Base-by-base conservation (phyloP, 2,888 invertebrate genomes). In the Magallana nippona region DNA sequence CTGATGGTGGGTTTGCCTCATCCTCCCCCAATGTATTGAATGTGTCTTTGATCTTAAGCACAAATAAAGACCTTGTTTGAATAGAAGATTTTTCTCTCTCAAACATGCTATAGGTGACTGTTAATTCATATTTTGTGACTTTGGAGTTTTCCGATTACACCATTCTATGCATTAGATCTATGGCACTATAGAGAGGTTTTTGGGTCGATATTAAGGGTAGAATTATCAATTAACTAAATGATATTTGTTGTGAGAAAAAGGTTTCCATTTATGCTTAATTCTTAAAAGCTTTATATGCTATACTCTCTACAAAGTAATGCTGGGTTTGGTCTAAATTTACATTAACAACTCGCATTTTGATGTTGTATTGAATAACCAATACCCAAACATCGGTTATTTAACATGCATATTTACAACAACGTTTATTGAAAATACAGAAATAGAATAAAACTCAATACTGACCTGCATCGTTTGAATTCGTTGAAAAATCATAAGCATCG, bases 381-480 rank as follows among this genome's bases (percentile, higher is more conserved):
- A 10, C 71, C 15, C 10, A 71, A 71, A 71, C 32, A 71, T 71
- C 13, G 32, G 22, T 27, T 32, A 32, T 71, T 71, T 11, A 27
- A 27, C 71, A 71, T 71, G 71, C 71, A 71, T 71, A 71, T 71
- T 71, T 71, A 27, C 71, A 71, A 32, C 19, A 71, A 71, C 71
- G 22, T 71, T 71, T 27, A 27, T 27, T 71, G 71, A 71, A 71
- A 22, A 19, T 27, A 71, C 71, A 71, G 71, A 71, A 71, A 71
- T 71, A 71, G 71, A 71, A 32, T 27, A 71, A 22, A 71, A 15
- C 27, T 71, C 71, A 71, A 71, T 71, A 27, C 71, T 22, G 10
- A 71, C 71, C 71, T 71, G 71, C 71, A 71, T 71, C 71, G 71
- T 27, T 71, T 27, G 71, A 71, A 71, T 71, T 71, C 71, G 71